Evolutionary conservation across 2,888 invertebrate species (phyloP).

Genomic region (Limnephilus rhombicus): DNA sequence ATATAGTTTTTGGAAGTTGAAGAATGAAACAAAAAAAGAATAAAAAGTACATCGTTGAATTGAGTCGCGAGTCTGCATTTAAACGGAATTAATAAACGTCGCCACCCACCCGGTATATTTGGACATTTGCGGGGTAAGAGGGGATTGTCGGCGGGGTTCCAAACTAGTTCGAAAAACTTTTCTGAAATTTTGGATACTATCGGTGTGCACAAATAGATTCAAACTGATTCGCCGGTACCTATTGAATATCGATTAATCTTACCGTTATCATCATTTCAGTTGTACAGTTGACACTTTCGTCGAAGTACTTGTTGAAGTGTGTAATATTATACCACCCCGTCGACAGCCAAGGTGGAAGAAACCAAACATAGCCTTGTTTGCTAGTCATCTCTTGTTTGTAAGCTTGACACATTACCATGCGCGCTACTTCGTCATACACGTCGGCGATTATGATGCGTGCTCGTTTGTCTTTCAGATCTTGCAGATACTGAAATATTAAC

Average conservation of each 20-base stretch:
- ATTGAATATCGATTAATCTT: slow-evolving; percentile 58
- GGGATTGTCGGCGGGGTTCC: too few relatives aligned
- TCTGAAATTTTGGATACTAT: too few relatives aligned
- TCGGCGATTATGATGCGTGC: slow-evolving; percentile 89
- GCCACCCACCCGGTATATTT: too few relatives aligned
- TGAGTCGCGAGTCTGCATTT: too few relatives aligned
- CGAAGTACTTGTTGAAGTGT: slow-evolving; percentile 69
- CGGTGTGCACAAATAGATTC: too few relatives aligned
- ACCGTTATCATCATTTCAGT: slow-evolving; percentile 79
- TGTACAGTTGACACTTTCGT: slow-evolving; percentile 79
- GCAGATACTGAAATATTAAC: slow-evolving; percentile 76
- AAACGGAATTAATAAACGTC: too few relatives aligned
- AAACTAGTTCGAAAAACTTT: too few relatives aligned
- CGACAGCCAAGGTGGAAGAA: slow-evolving; percentile 87
- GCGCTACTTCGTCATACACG: slow-evolving; percentile 84
- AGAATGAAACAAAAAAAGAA: too few relatives aligned
- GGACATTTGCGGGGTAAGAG: too few relatives aligned
- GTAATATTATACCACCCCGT: slow-evolving; percentile 81
- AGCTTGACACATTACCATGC: slow-evolving; percentile 91
- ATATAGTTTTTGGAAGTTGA: too few relatives aligned
- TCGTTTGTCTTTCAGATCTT: slow-evolving; percentile 81
- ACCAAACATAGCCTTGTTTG: slow-evolving; percentile 89
- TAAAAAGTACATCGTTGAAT: too few relatives aligned
- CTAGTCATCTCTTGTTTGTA: slow-evolving; percentile 84
- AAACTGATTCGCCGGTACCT: too few relatives aligned